Evolutionary conservation across 2,888 invertebrate species (phyloP).

Genomic region (Scaptodrosophila latifasciaeformis): DNA sequence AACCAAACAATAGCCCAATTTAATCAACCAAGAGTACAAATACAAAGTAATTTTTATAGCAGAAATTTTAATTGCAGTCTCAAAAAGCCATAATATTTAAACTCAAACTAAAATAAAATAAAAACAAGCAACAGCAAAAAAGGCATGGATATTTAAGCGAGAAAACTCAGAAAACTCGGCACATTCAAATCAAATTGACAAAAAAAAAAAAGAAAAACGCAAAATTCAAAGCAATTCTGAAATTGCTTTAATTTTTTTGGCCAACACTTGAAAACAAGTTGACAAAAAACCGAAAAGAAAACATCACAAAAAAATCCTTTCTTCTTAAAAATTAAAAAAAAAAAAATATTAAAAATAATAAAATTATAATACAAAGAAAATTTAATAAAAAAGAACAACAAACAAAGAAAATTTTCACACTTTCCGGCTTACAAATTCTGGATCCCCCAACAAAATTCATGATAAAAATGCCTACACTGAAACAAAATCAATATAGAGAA

Average conservation of each 20-base stretch:
- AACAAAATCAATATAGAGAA: conserved; percentile 41
- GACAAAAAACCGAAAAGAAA: conserved; percentile 22
- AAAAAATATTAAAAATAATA: conserved; percentile 33
- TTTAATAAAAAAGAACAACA: conserved; percentile 29
- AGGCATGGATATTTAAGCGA: conserved; percentile 50
- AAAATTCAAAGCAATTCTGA: conserved; percentile 14
- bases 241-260: conserved; percentile 1
- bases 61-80: conserved; percentile 73
- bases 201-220: conserved; percentile 27
- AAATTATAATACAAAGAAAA: conserved; percentile 24
- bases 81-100: conserved; percentile 57
- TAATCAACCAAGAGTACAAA: conserved; percentile 75
- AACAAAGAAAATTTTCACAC: conserved; percentile 32
- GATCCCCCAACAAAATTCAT: conserved; percentile 44
- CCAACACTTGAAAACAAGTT: conserved; percentile 31
- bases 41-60: conserved; percentile 74
- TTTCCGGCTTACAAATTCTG: conserved; percentile 44
- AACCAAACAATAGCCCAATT: conserved; percentile 74
- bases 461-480: conserved; percentile 57
- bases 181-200: conserved; percentile 37
- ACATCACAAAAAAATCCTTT: conserved; percentile 49
- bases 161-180: conserved; percentile 32
- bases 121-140: conserved; percentile 28
- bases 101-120: conserved; percentile 34
- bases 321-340: conserved; percentile 50